A percentile compares a stretch with the other conserved stretches of the same genome.
Evolutionary conservation across 2,888 invertebrate genomes (phyloP).

Genomic region (Chydorus sphaericus): DNA sequence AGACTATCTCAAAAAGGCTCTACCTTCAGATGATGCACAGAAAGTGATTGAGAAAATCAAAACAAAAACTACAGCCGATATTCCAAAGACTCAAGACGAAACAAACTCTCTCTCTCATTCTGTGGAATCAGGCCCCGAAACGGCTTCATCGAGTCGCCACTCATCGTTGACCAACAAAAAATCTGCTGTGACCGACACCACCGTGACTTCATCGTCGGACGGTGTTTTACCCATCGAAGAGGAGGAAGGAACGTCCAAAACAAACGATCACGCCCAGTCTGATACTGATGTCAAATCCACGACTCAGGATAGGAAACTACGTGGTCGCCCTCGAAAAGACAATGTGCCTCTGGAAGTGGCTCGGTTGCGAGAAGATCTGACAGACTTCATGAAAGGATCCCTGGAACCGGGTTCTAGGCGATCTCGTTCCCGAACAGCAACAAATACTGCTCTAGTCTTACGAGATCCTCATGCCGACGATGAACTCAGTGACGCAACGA

Average conservation of each 20-base stretch:
- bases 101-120: neutral
- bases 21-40: conserved; percentile 9
- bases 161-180: too few species aligned
- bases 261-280: neutral
- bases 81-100: neutral
- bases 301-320: neutral
- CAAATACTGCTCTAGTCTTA: neutral
- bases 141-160: too few species aligned
- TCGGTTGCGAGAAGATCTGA: conserved; percentile 8
- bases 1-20: neutral
- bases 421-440: neutral
- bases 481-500: neutral
- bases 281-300: neutral
- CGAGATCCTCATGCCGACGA: neutral
- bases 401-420: conserved; percentile 5
- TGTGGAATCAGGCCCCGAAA: too few species aligned
- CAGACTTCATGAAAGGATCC: conserved; percentile 9
- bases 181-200: neutral
- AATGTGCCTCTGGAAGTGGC: neutral
- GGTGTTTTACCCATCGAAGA: neutral
- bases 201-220: neutral
- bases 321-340: neutral
- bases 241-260: conserved; percentile 5
- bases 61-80: neutral
- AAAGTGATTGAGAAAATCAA: neutral